Evolutionary conservation across 2,797 vertebrate species (phyloP).

Genomic region (Phrynocephalus vlangalii): DNA sequence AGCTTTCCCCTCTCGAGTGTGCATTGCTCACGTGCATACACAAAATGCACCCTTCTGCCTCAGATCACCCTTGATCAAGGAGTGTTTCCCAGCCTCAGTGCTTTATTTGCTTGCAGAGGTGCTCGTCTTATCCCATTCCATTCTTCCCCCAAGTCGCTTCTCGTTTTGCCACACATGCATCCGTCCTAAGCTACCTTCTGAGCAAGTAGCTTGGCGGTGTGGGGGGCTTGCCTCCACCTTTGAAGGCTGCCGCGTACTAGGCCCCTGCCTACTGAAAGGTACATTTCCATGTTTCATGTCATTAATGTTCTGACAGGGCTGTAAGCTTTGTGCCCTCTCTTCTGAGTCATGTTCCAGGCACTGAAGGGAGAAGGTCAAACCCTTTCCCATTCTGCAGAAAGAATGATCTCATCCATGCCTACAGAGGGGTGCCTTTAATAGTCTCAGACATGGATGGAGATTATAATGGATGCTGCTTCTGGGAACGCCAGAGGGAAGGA

Average conservation of each 20-base stretch:
- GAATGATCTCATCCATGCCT: neutral
- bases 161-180: no score
- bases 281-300: neutral
- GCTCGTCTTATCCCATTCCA: neutral
- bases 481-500: neutral
- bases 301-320: neutral
- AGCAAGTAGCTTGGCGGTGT: neutral
- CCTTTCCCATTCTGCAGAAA: neutral
- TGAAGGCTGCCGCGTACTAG: neutral
- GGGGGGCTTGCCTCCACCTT: neutral
- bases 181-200: neutral
- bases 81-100: no score
- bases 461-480: neutral
- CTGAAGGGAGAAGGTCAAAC: conserved; percentile 1
- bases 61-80: no score
- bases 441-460: neutral
- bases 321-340: neutral
- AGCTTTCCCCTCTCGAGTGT: no score
- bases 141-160: neutral
- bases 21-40: no score
- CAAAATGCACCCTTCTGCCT: no score
- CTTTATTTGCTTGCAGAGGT: neutral
- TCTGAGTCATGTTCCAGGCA: neutral
- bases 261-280: neutral
- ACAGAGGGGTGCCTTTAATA: neutral